Evolutionary conservation across 2,113 vertebrate genomes (phyloP).

Genomic region (Aramus guarauna): DNA sequence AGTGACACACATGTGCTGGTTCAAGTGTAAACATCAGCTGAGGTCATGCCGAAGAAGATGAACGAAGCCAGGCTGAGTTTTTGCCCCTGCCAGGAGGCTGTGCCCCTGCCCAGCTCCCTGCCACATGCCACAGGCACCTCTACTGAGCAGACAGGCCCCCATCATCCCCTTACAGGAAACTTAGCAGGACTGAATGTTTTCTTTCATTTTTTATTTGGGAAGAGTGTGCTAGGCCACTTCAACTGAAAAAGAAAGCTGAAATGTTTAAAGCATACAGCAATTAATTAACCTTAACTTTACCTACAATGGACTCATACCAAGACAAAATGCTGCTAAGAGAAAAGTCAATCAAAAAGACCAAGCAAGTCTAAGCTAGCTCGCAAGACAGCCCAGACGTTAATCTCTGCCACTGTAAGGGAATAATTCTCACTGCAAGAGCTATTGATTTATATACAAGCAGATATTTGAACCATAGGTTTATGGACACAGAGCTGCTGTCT

Average conservation of each 20-base stretch:
- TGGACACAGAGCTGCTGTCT: background rate
- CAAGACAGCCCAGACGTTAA: background rate
- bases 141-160: background rate
- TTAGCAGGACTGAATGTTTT: background rate
- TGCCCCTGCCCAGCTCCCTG: background rate
- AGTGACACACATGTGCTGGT: background rate
- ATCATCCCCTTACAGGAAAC: fast-evolving
- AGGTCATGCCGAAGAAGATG: fast-evolving
- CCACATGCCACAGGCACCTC: background rate
- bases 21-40: background rate
- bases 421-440: background rate
- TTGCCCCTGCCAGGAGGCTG: background rate
- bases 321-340: background rate
- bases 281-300: background rate
- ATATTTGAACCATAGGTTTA: background rate
- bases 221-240: background rate
- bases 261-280: background rate
- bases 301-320: background rate
- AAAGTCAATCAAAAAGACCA: background rate
- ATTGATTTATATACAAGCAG: fast-evolving
- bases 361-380: background rate
- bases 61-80: background rate
- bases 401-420: background rate
- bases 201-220: background rate
- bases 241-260: background rate